Base-by-base conservation (phyloP, 2,797 vertebrate species). In the Micromesistius poutassou region DNA sequence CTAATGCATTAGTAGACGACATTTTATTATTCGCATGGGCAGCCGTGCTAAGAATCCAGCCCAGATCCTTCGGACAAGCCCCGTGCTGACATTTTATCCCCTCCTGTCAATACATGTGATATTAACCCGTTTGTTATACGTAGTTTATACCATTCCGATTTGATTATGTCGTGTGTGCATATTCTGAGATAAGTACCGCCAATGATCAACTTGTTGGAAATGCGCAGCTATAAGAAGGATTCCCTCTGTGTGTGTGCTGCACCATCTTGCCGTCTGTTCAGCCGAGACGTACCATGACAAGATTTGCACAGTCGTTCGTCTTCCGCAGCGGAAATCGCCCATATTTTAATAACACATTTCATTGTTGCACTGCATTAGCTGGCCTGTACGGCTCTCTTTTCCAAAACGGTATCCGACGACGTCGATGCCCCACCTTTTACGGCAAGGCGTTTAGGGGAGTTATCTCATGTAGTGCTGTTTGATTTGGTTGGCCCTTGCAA, bases 401-500 rank as follows among this genome's bases (percentile, higher is more conserved):
- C 30, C 2, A 19, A 4, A 33, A 35, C 28, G 28, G 35, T 5
- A 28, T 6, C 30, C 76, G 79, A 72, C 42, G 42, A 46, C 42
- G 3, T 46, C 75, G 78, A 74, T 76, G 80, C 81, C 87, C 80
- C 78, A 77, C 81, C 82, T 87, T 82, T 2, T 55, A 76, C 77
- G 84, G 82, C 25, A 75, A 79, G 42, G 12, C 42, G 42, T 55
- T 19, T 74, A 16, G 8, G n/a, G 35, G 77, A 74, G 76, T 87
- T 85, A 84, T 84, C 81, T 79, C 80, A 62, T 83, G 78, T 78
- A 76, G 84, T 89, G 85, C 82, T 62, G 81, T 70, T 85, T 91
- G 79, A 91, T 93, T 92, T 92, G 91, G 86, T 90, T 92, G 87
- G 81, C 85, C 87, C 87, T 87, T 91, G 90, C 92, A 91, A 90